These are phyloP conservation scores for Upupa epops DNA, from an alignment of 2,113 vertebrate genomes.

Conservation along the genomic window DNA sequence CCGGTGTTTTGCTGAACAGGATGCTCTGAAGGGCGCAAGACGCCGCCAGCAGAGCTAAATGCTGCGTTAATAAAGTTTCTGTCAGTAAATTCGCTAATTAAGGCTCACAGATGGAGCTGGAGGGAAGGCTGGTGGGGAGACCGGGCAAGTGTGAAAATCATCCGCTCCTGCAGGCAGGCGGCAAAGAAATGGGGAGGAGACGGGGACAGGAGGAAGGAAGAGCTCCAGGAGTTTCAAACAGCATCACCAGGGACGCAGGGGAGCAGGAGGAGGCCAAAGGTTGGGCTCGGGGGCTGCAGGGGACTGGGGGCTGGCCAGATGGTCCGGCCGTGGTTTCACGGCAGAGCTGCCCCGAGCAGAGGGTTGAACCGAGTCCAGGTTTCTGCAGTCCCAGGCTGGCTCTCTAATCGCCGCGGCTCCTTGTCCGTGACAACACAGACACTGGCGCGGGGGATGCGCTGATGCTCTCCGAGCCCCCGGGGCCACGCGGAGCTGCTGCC, in stretches of 20 bases:
- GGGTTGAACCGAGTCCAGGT: fast-evolving
- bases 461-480: background rate
- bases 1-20: background rate
- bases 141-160: conserved; percentile 36
- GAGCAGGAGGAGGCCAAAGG: background rate
- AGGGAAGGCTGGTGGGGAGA: conserved; percentile 24
- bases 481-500: background rate
- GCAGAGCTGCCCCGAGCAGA: background rate
- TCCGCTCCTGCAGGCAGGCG: background rate
- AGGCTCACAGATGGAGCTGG: conserved; percentile 66
- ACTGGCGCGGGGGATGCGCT: background rate
- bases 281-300: fast-evolving
- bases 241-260: background rate
- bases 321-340: fast-evolving
- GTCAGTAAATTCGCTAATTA: conserved; percentile 65
- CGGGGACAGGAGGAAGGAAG: background rate
- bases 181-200: background rate
- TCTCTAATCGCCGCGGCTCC: background rate
- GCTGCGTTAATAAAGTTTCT: conserved; percentile 68
- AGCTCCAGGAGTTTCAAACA: background rate
- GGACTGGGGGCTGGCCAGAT: background rate
- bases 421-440: background rate
- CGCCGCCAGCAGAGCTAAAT: conserved; percentile 53
- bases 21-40: conserved; percentile 1
- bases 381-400: background rate